These are phyloP conservation scores for Rhabdornis inornatus DNA, from an alignment of 2,113 vertebrate genomes.

Conservation along the genomic window DNA sequence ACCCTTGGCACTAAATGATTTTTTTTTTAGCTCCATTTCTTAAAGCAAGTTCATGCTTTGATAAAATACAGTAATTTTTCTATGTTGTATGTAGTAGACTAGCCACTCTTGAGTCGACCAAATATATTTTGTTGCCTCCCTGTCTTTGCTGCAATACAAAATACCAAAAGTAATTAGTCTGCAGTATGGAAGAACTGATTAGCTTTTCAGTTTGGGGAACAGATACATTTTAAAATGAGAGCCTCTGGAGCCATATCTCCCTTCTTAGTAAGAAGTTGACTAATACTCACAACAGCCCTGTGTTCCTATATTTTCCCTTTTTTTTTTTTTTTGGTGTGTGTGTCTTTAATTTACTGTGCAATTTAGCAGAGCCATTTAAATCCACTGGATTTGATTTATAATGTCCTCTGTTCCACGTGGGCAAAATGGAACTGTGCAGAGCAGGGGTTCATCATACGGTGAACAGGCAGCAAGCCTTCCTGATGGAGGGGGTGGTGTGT, in stretches of 20 bases:
- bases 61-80: conserved; percentile 18
- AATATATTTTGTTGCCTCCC: neutral
- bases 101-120: neutral
- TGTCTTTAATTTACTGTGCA: neutral
- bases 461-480: neutral
- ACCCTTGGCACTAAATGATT: neutral
- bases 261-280: neutral
- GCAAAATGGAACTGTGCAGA: neutral
- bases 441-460: neutral
- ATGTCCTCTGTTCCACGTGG: neutral
- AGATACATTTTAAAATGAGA: conserved; percentile 45
- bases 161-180: conserved; percentile 65
- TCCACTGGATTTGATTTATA: neutral
- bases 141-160: conserved; percentile 11
- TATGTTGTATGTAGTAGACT: neutral
- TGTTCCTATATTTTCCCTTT: neutral
- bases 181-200: conserved; percentile 65
- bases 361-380: neutral
- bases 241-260: neutral
- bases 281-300: neutral
- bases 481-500: neutral
- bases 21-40: neutral
- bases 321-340: no score
- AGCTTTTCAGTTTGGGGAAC: conserved; percentile 68
- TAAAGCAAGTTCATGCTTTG: conserved; percentile 20